Evolutionary conservation across 2,113 vertebrate species (phyloP).

Genomic region (Corythoichthys intestinalis): DNA sequence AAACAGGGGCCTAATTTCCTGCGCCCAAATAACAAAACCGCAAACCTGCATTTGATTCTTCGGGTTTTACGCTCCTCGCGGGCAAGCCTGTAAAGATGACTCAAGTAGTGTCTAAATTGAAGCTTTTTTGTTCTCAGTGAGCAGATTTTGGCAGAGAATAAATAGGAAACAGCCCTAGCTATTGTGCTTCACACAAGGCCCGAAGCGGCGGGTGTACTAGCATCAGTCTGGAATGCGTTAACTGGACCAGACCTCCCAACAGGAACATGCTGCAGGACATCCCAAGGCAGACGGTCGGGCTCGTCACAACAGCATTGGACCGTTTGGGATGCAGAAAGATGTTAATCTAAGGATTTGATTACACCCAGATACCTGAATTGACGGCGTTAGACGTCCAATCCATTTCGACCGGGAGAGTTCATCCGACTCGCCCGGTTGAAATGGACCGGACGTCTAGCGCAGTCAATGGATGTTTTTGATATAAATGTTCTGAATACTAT

Average conservation of each 20-base stretch:
- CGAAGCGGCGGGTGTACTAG: conserved; percentile 4
- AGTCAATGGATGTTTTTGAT: too few species aligned
- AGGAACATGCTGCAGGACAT: conserved; percentile 18
- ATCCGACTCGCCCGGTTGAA: too few species aligned
- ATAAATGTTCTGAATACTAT: too few species aligned
- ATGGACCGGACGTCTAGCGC: too few species aligned
- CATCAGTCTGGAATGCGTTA: not conserved
- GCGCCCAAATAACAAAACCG: not conserved
- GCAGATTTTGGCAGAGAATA: conserved; percentile 16
- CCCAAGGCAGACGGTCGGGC: conserved; percentile 13
- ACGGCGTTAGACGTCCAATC: too few species aligned
- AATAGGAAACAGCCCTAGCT: conserved; percentile 24
- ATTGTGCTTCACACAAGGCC: conserved; percentile 2
- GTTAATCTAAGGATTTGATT: not conserved
- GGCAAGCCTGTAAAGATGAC: conserved; percentile 31
- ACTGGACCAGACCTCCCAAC: conserved; percentile 38
- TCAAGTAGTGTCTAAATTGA: conserved; percentile 34
- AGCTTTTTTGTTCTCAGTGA: conserved; percentile 3
- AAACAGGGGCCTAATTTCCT: not conserved
- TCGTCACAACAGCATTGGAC: conserved; percentile 9
- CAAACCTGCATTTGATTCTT: conserved; percentile 7
- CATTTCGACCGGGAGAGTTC: too few species aligned
- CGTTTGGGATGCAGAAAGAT: not conserved
- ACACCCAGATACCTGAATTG: not conserved
- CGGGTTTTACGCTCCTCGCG: conserved; percentile 9